phyloP scores from a whole-genome alignment of 2,797 vertebrate genomes.

The Spinus pinus region DNA sequence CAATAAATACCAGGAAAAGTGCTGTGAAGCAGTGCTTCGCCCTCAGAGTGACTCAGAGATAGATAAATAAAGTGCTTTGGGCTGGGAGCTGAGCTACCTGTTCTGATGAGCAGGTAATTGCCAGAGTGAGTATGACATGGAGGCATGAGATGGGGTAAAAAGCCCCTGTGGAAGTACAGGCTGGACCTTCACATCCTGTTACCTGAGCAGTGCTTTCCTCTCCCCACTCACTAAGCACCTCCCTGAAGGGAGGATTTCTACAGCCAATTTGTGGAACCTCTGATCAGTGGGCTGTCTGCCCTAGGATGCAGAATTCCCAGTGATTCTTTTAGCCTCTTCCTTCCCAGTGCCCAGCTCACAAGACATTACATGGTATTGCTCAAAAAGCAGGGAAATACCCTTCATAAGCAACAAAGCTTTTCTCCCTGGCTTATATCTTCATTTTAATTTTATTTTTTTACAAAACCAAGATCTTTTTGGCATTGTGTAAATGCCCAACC shows the following conservation, averaged over 20 bases:
- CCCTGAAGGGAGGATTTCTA: background rate
- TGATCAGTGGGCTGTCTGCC: background rate
- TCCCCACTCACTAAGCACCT: background rate
- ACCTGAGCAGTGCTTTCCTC: background rate
- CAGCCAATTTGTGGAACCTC: background rate
- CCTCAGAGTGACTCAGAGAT: background rate
- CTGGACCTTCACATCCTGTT: background rate
- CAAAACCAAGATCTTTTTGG: background rate
- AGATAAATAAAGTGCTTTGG: background rate
- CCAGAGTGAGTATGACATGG: too few relatives aligned
- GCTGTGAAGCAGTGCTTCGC: background rate
- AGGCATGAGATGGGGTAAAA: background rate
- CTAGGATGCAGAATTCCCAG: background rate
- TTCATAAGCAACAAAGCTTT: background rate
- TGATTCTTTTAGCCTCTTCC: background rate
- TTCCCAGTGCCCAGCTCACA: background rate
- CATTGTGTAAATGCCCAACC: background rate
- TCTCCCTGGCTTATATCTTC: background rate
- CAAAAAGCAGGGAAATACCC: background rate
- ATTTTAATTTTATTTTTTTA: background rate
- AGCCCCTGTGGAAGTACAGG: background rate
- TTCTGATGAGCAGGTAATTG: background rate
- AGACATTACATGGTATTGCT: background rate
- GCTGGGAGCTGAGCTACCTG: background rate
- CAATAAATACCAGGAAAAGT: background rate